Evolutionary conservation across 2,113 vertebrate species (phyloP), one percentile per base, ranked within the genome.

Genomic region (Fregetta grallaria): DNA sequence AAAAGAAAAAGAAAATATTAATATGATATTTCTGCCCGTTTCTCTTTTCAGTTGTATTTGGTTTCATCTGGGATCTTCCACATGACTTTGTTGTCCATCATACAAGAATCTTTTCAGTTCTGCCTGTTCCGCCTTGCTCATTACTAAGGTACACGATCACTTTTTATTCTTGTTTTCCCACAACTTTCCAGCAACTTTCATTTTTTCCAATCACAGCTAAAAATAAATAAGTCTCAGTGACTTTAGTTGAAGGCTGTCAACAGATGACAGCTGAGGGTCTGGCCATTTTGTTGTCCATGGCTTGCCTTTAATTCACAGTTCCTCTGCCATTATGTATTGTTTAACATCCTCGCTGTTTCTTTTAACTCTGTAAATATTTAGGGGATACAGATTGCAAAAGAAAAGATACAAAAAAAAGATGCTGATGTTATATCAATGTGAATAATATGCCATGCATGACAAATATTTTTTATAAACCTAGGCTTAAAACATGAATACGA

Each of bases 381-480:
- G 7, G 16, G 80, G 30, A 63, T 76, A 61, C 7, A 83, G 78
- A 73, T 50, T 86, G 55, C 25, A 50, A 59, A 50, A 76, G 53
- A 86, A 72, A 88, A 92, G 53, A 15, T 52, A n/a, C 34, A 78
- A 58, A 73, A 38, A 38, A 91, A 70, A 73, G 19, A 91, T 84
- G 79, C 30, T 94, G 70, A n/a, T 63, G 5, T 2, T 86, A 23
- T 78, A 93, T 32, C 45, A 22, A 34, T 68, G 44, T 44, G 18
- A 67, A 76, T 81, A 58, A 82, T 85, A 76, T 88, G 58, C n/a
- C 32, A 4, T 53, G 20, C 63, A 75, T 86, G 83, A 93, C 68
- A 94, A 97, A 92, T 91, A 78, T 85, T 94, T 96, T 83, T 72
- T 68, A 92, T 91, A 95, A 96, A 91, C 58, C 32, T 67, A 50